Conservation (phyloP, 2,888 invertebrate species). For the Synergus umbraculus region DNA sequence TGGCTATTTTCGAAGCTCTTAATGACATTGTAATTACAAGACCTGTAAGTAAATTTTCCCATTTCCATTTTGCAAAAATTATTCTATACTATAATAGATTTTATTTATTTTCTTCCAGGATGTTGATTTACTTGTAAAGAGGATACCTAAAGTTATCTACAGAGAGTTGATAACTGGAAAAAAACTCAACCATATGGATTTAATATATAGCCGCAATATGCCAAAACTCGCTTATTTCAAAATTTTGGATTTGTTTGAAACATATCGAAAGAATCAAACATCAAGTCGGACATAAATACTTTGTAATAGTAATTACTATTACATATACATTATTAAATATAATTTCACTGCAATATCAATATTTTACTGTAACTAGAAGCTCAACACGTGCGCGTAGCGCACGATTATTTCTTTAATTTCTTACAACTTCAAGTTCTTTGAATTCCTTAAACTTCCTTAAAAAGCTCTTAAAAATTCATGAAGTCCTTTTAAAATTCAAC, state of each 20-base stretch:
- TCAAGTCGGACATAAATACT: no score
- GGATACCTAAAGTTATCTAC: neutral
- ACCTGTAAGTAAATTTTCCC: neutral
- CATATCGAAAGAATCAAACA: neutral
- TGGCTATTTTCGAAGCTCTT: constrained; percentile 83
- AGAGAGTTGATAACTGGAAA: neutral
- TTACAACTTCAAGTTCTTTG: no score
- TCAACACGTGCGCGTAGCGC: no score
- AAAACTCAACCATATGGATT: neutral
- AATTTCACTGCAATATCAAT: no score
- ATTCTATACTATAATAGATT: neutral
- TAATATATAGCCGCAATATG: neutral
- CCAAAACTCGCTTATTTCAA: neutral
- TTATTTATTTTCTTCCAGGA: neutral
- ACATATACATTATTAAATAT: no score
- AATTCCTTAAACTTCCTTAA: no score
- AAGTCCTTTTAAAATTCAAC: no score
- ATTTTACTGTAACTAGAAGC: no score
- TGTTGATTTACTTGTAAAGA: neutral
- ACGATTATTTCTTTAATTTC: no score
- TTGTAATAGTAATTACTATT: no score
- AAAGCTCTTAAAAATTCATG: no score
- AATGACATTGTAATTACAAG: constrained; percentile 80
- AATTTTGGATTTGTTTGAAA: neutral
- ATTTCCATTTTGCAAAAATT: neutral